phyloP scores from a whole-genome alignment of 2,888 invertebrate genomes.

The Drosophila nr. perissopoda region DNA sequence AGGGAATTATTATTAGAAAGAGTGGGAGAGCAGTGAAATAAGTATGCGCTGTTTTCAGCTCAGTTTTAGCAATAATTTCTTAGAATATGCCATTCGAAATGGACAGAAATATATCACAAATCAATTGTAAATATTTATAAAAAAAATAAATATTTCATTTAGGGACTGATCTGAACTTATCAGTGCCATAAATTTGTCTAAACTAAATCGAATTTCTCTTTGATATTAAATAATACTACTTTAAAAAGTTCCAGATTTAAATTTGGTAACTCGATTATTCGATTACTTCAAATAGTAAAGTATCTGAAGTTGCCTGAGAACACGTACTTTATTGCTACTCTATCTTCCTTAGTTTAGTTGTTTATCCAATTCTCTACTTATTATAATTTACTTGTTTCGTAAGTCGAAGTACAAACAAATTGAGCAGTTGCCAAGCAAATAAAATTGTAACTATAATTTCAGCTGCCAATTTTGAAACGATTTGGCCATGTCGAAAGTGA shows the following conservation, averaged over 20 bases:
- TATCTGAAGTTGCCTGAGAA: neutral
- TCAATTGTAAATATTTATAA: neutral
- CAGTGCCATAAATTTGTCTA: neutral
- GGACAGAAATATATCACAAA: neutral
- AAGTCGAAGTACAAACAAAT: slow-evolving; percentile 4
- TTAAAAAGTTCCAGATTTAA: neutral
- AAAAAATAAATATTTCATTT: neutral
- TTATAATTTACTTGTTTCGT: neutral
- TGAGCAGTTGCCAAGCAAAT: slow-evolving; percentile 5
- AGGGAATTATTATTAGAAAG: neutral
- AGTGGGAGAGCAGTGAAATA: neutral
- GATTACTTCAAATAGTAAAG: neutral
- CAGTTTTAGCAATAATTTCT: neutral
- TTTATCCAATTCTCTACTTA: neutral
- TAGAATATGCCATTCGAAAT: neutral
- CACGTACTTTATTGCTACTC: neutral
- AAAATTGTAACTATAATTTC: slow-evolving; percentile 22
- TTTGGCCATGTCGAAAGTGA: slow-evolving; percentile 48
- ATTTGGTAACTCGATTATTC: neutral
- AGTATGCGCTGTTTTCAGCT: neutral
- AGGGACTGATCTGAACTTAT: neutral
- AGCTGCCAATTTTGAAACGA: slow-evolving; percentile 50
- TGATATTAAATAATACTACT: neutral
- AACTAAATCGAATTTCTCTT: neutral
- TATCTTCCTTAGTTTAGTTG: neutral